Evolutionary conservation across 2,113 vertebrate species (phyloP).

Genomic region (Laticauda laticaudata): DNA sequence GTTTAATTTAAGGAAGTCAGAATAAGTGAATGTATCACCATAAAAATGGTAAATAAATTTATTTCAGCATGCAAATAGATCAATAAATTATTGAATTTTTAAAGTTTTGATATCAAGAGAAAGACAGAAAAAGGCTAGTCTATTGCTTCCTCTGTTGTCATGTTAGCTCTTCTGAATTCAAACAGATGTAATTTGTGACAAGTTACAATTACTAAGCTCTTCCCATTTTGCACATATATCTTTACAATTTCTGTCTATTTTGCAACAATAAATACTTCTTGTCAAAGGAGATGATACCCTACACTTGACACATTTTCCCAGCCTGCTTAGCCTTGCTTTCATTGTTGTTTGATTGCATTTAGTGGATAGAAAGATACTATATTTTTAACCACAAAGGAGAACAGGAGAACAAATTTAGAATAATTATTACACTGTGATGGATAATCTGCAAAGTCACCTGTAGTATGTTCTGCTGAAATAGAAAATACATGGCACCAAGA

Average conservation of each 20-base stretch:
- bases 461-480: background rate
- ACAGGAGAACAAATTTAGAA: background rate
- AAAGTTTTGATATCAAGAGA: slow-evolving; percentile 3
- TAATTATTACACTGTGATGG: background rate
- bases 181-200: slow-evolving; percentile 61
- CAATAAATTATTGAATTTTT: background rate
- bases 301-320: slow-evolving; percentile 7
- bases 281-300: slow-evolving; percentile 6
- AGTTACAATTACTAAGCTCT: slow-evolving; percentile 49
- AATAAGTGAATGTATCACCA: background rate
- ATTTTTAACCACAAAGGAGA: background rate
- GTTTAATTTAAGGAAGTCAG: background rate
- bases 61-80: slow-evolving; percentile 24
- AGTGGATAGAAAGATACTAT: slow-evolving; percentile 1
- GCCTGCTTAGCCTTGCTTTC: slow-evolving; percentile 1
- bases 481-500: background rate
- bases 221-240: slow-evolving; percentile 52
- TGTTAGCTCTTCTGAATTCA: slow-evolving; percentile 49
- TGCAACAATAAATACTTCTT: slow-evolving; percentile 33
- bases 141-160: background rate
- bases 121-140: background rate
- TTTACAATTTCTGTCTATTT: slow-evolving; percentile 51
- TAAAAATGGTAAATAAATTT: background rate
- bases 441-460: background rate
- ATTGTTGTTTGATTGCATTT: slow-evolving; percentile 16